Conservation (phyloP, 1,140 invertebrate genomes). For the Pachypeltis micranthus region DNA sequence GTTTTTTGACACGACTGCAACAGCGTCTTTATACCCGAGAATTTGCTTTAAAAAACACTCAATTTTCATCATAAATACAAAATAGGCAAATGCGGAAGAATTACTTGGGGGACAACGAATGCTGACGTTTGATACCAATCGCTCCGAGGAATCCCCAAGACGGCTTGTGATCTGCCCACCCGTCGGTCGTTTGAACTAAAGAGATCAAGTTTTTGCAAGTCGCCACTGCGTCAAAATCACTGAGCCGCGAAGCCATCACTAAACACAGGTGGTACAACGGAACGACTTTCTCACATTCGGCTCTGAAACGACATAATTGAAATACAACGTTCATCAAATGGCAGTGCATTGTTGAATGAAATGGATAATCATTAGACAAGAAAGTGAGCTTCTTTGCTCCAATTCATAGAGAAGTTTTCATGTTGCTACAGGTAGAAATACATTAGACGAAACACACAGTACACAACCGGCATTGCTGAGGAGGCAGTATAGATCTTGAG, state of each 20-base stretch:
- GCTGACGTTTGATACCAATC: constrained; percentile 48
- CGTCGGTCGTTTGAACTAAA: constrained; percentile 38
- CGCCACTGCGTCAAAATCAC: constrained; percentile 37
- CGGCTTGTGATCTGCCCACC: constrained; percentile 44
- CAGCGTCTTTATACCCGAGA: too few relatives aligned
- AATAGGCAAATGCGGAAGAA: not conserved
- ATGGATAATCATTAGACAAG: too few relatives aligned
- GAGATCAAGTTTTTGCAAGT: constrained; percentile 37
- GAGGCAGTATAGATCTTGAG: too few relatives aligned
- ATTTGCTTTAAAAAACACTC: not conserved
- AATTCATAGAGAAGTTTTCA: too few relatives aligned
- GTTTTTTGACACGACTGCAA: too few relatives aligned
- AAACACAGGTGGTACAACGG: constrained; percentile 46
- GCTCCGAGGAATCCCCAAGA: constrained; percentile 48
- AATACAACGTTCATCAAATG: not conserved
- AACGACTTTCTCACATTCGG: constrained; percentile 45
- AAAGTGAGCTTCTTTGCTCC: too few relatives aligned
- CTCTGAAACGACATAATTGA: constrained; percentile 33
- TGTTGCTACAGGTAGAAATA: too few relatives aligned
- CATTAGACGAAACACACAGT: too few relatives aligned
- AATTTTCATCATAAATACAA: not conserved
- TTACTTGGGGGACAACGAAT: constrained; percentile 43
- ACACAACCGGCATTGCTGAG: too few relatives aligned
- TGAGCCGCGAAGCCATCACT: constrained; percentile 39
- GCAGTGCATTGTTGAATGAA: too few relatives aligned